phyloP scores from a whole-genome alignment of 1,140 invertebrate species.

The Ericerus pela region DNA sequence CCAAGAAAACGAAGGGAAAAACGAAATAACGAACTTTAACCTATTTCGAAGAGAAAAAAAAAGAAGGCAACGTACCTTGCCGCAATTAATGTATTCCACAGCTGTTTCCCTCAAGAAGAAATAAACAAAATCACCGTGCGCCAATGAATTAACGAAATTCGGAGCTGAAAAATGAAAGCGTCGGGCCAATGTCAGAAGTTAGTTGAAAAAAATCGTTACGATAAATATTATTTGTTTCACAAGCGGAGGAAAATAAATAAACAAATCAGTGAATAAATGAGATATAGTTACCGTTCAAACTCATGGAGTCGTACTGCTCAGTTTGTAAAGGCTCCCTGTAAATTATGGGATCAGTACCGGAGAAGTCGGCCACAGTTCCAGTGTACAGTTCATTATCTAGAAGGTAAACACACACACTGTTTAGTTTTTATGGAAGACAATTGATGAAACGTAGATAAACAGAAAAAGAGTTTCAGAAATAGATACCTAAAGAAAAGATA shows the following conservation, averaged over 20 bases:
- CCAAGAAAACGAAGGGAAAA: no score
- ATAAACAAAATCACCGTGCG: slow-evolving; percentile 82
- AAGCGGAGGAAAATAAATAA: neutral
- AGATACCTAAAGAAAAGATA: no score
- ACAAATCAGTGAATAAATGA: slow-evolving; percentile 10
- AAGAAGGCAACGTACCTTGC: slow-evolving; percentile 45
- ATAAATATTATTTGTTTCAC: neutral
- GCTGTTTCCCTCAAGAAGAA: slow-evolving; percentile 95
- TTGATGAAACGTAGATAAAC: neutral
- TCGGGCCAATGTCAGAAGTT: neutral
- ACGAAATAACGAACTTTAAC: no score
- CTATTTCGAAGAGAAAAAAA: neutral
- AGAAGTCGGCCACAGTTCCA: slow-evolving; percentile 89
- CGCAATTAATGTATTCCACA: slow-evolving; percentile 91
- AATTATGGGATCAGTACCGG: slow-evolving; percentile 79
- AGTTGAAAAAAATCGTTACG: neutral
- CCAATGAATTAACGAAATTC: slow-evolving; percentile 88
- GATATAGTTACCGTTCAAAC: slow-evolving; percentile 54
- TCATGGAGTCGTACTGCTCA: slow-evolving; percentile 62
- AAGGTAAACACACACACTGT: slow-evolving; percentile 23
- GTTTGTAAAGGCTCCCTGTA: slow-evolving; percentile 74
- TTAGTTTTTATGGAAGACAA: neutral
- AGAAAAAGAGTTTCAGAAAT: neutral
- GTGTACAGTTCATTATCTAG: slow-evolving; percentile 76
- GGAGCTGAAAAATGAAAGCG: slow-evolving; percentile 44